A percentile compares a stretch with the other conserved stretches of the same genome.
phyloP scores from a whole-genome alignment of 2,888 invertebrate genomes.

The Limnephilus marmoratus region DNA sequence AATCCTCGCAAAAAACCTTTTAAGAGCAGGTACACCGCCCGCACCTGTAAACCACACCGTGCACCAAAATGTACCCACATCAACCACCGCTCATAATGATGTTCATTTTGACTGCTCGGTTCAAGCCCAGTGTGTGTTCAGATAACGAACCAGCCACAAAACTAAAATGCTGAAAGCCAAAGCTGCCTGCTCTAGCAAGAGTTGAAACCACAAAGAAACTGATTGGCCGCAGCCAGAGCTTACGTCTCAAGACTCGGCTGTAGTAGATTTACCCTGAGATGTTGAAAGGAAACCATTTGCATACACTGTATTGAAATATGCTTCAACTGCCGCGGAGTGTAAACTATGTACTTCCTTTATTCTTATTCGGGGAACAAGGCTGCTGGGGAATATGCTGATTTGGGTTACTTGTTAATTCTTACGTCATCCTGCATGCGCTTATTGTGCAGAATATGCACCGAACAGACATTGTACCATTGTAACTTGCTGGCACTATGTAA shows the following conservation, averaged over 20 bases:
- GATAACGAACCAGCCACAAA: not conserved
- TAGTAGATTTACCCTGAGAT: not conserved
- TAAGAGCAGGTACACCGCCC: no score
- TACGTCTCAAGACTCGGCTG: not conserved
- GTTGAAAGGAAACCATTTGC: slow-evolving; percentile 10
- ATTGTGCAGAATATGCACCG: not conserved
- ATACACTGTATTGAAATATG: not conserved
- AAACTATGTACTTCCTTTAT: not conserved
- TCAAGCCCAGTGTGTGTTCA: not conserved
- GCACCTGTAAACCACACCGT: not conserved
- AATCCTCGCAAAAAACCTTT: no score
- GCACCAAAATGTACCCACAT: not conserved
- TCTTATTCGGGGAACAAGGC: not conserved
- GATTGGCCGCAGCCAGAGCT: slow-evolving; percentile 7
- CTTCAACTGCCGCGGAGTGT: not conserved
- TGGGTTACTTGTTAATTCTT: not conserved
- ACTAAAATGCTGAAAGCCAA: not conserved
- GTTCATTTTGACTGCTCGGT: not conserved
- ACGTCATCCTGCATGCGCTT: not conserved
- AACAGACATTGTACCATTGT: not conserved
- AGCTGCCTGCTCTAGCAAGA: not conserved
- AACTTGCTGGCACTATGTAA: not conserved
- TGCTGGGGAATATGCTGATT: not conserved
- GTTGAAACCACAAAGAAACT: slow-evolving; percentile 22
- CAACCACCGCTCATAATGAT: not conserved